Conservation (phyloP, 2,113 vertebrate genomes). For the Tricholaema leucomelas region DNA sequence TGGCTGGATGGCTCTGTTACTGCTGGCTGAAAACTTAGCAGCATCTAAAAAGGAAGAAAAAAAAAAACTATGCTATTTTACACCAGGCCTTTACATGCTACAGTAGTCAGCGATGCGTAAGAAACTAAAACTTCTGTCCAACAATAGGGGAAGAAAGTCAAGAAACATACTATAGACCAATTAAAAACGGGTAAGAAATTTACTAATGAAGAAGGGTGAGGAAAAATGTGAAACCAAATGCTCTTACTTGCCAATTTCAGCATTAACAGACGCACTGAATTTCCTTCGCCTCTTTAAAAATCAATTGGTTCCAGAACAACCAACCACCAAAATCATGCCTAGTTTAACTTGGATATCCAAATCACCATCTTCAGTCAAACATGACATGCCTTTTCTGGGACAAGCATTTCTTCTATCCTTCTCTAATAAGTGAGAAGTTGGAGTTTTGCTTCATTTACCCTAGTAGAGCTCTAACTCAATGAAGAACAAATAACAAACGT, state of each 20-base stretch:
- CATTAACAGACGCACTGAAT: slow-evolving; percentile 42
- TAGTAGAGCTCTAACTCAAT: background rate
- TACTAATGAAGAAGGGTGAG: background rate
- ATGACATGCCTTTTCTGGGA: background rate
- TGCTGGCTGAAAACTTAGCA: background rate
- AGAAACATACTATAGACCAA: background rate
- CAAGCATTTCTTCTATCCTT: slow-evolving; percentile 4
- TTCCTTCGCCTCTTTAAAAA: slow-evolving; percentile 59
- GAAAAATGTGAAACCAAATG: background rate
- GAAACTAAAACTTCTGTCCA: slow-evolving; percentile 16
- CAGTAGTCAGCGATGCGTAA: background rate
- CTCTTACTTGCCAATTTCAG: slow-evolving; percentile 16
- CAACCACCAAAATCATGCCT: slow-evolving; percentile 33
- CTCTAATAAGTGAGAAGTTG: background rate
- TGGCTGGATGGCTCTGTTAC: background rate
- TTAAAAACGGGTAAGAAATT: background rate
- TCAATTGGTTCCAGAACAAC: slow-evolving; percentile 51
- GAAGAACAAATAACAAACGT: background rate
- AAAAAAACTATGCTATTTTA: background rate
- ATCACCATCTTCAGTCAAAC: slow-evolving; percentile 1
- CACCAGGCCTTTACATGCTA: background rate
- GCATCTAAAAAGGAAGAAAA: background rate
- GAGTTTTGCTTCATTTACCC: background rate
- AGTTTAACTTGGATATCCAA: slow-evolving; percentile 31
- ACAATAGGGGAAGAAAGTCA: background rate